A percentile compares a stretch with the other conserved stretches of the same genome.
Conservation (phyloP, 2,113 vertebrate species). For the Pycnonotus jocosus region DNA sequence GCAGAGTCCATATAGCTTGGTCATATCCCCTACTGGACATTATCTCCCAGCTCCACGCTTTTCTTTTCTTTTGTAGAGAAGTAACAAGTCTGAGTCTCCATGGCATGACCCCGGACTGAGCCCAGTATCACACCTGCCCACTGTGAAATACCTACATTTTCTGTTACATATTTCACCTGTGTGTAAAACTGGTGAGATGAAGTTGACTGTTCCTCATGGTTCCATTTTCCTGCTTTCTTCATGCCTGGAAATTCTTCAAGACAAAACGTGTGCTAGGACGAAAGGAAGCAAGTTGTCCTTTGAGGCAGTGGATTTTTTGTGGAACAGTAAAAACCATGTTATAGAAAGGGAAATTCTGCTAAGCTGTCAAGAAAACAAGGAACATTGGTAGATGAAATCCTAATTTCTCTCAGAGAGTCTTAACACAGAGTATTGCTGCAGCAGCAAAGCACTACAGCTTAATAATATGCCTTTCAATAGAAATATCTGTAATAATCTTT, state of each 20-base stretch:
- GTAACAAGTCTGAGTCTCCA: background rate
- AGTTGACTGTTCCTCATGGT: background rate
- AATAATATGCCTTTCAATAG: background rate
- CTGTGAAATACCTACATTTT: background rate
- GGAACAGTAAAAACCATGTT: background rate
- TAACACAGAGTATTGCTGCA: background rate
- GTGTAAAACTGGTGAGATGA: rapidly evolving
- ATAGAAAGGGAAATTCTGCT: background rate
- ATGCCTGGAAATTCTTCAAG: background rate
- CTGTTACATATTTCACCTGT: background rate
- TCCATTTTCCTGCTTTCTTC: background rate
- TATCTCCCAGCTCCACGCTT: background rate
- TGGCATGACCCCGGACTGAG: rapidly evolving
- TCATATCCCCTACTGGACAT: background rate
- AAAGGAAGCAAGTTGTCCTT: background rate
- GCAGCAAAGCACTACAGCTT: background rate
- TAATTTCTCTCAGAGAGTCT: background rate
- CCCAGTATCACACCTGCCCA: rapidly evolving
- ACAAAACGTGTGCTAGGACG: background rate
- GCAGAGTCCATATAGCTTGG: background rate
- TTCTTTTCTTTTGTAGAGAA: background rate
- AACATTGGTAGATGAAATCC: background rate
- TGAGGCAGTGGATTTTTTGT: background rate
- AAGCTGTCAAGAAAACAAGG: background rate
- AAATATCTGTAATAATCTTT: background rate